A percentile compares a stretch with the other conserved stretches of the same genome.
Evolutionary conservation across 1,140 invertebrate species (phyloP).

Genomic region (Acyrthosiphon pisum): DNA sequence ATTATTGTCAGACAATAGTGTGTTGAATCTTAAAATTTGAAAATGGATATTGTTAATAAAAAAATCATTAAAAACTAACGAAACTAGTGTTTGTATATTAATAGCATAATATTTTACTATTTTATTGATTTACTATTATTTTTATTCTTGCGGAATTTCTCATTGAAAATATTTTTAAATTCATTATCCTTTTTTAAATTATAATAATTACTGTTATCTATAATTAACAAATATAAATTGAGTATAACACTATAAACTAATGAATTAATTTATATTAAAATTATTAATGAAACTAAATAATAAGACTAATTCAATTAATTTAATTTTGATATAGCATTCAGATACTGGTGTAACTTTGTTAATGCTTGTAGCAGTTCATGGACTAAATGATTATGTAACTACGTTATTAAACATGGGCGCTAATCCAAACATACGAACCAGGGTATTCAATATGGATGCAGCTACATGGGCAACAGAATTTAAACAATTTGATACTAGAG

Average conservation of each 20-base stretch:
- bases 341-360: conserved; percentile 75
- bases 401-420: conserved; percentile 76
- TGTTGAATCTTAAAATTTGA: too few species aligned
- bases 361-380: conserved; percentile 78
- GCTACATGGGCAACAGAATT: conserved; percentile 49
- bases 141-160: not conserved
- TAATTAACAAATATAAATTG: not conserved
- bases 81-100: not conserved
- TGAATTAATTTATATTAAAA: too few species aligned
- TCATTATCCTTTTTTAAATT: not conserved
- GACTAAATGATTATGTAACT: conserved; percentile 71
- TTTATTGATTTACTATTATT: too few species aligned
- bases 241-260: too few species aligned
- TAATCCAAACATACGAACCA: conserved; percentile 71
- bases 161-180: not conserved
- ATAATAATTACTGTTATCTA: not conserved
- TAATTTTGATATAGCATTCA: conserved; percentile 68
- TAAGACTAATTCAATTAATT: not conserved
- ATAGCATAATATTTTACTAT: too few species aligned
- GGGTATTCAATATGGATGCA: conserved; percentile 45
- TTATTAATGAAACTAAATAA: too few species aligned
- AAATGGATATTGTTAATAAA: not conserved
- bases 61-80: not conserved
- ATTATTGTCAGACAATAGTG: too few species aligned
- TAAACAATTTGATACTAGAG: conserved; percentile 52